Base-by-base conservation (phyloP, 2,888 invertebrate species). In the Drosophila koepferae region DNA sequence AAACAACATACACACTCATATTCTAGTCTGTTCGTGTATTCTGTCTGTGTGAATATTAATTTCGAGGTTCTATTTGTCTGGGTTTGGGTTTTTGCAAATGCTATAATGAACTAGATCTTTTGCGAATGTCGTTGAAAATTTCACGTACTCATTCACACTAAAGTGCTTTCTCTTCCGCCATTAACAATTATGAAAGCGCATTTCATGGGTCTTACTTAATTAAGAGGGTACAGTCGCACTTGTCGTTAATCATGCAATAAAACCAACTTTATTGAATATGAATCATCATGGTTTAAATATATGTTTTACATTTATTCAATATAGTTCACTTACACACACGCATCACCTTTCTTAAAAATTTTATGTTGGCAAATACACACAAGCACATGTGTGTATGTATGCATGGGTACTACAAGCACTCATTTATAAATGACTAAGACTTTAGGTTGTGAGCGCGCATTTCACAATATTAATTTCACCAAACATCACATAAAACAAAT, bases 151-250 rank as follows among this genome's bases (percentile, higher is more conserved):
- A 28, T 38, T 58, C 44, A 36, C 48, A 43, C 4, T 38, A 12
- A 12, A 23, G 58, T 31, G 62, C 34, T 59, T 58, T 54, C 54
- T 48, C 56, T 36, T 49, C 38, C 10, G 46, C 38, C 36, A 72
- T 62, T 61, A 44, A 34, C 51, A 20, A 61, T 40, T 46, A 66
- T 18, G 28, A 41, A 44, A 20, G 28, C 16, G n/a, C 23, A n/a
- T 48, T 62, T 68, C 64, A 41, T 53, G 36, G 63, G 48, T 63
- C 60, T 85, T 77, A 72, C 74, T 82, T 44, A 77, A 86, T 79
- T 81, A 71, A 61, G 54, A 53, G 20, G 59, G 88, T 82, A 82
- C 82, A 87, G 82, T 82, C 70, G 60, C 60, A 62, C 74, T 51
- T 31, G 55, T 28, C 34, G 44, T 53, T 59, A 31, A 8, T 18